Percentiles rank a stretch among this genome's conserved stretches.
Evolutionary conservation across 2,888 invertebrate species (phyloP).

Genomic region (Dendrolimus houi): DNA sequence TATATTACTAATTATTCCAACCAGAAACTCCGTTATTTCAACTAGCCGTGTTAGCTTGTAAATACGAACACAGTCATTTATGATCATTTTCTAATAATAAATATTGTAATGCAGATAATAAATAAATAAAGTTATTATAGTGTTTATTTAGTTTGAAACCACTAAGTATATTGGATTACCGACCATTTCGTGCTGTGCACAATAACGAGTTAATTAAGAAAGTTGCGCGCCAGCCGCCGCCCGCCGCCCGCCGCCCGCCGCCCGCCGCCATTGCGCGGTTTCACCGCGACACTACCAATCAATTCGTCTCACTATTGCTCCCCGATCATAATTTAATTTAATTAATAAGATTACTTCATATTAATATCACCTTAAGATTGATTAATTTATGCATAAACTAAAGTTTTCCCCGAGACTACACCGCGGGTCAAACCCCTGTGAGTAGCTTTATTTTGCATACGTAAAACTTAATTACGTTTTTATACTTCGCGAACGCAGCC

Average conservation of each 20-base stretch:
- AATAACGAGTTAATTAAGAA: constrained; percentile 42
- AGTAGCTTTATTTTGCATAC: no score
- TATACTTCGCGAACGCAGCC: no score
- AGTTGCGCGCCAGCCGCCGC: constrained; percentile 22
- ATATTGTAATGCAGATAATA: constrained; percentile 4
- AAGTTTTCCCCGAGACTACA: no score
- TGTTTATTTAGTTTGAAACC: constrained; percentile 15
- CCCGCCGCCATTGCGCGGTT: constrained; percentile 21
- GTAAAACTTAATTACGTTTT: no score
- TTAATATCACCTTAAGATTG: no score
- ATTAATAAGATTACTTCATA: no score
- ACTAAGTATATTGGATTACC: constrained; percentile 14
- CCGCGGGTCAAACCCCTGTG: no score
- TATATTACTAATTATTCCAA: no score
- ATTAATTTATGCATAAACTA: no score
- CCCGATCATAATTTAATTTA: constrained; percentile 9
- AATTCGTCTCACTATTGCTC: constrained; percentile 22
- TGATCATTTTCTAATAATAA: neutral
- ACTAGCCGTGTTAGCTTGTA: no score
- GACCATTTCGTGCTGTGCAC: constrained; percentile 22
- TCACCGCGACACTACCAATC: constrained; percentile 23
- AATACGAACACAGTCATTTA: no score
- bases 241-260: constrained; percentile 11
- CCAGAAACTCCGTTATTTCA: no score
- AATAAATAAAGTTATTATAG: constrained; percentile 5